Percentiles rank a stretch among this genome's conserved stretches.
Evolutionary conservation across 2,113 vertebrate genomes (phyloP).

Genomic region (Pagrus major): DNA sequence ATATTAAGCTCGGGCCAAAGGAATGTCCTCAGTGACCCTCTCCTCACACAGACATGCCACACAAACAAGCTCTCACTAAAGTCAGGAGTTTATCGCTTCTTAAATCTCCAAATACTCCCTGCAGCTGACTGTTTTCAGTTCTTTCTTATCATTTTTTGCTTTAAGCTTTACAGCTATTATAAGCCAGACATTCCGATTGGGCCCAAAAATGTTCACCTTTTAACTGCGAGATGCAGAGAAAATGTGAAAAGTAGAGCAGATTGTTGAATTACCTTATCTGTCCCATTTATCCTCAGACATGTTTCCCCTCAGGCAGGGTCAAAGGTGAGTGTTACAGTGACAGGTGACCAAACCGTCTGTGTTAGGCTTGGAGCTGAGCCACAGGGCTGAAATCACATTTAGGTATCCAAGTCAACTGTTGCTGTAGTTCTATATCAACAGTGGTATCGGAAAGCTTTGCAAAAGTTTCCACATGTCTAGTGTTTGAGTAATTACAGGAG

Average conservation of each 20-base stretch:
- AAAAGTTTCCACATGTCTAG: constrained; percentile 2
- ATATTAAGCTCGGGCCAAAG: constrained; percentile 36
- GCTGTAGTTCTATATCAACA: constrained; percentile 21
- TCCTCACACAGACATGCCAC: constrained; percentile 23
- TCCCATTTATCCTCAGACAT: constrained; percentile 5
- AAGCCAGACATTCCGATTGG: constrained; percentile 9
- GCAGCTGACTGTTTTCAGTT: constrained; percentile 5
- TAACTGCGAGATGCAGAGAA: neutral
- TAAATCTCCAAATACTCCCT: constrained; percentile 24
- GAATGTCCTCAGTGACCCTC: constrained; percentile 54
- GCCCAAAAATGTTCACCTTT: neutral
- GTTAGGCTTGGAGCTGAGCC: constrained; percentile 5
- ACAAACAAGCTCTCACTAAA: constrained; percentile 27
- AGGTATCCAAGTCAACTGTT: neutral
- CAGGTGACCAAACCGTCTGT: constrained; percentile 26
- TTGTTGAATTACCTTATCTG: constrained; percentile 2
- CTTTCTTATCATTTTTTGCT: constrained; percentile 1
- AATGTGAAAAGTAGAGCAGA: neutral
- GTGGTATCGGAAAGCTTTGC: neutral
- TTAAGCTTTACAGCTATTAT: constrained; percentile 3
- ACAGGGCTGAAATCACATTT: constrained; percentile 4
- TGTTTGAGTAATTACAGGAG: neutral
- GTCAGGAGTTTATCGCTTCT: constrained; percentile 32
- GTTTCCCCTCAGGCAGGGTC: constrained; percentile 20
- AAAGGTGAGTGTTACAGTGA: constrained; percentile 33